Evolutionary conservation across 2,888 invertebrate genomes (phyloP).

Genomic region (Keiferia lycopersicella): DNA sequence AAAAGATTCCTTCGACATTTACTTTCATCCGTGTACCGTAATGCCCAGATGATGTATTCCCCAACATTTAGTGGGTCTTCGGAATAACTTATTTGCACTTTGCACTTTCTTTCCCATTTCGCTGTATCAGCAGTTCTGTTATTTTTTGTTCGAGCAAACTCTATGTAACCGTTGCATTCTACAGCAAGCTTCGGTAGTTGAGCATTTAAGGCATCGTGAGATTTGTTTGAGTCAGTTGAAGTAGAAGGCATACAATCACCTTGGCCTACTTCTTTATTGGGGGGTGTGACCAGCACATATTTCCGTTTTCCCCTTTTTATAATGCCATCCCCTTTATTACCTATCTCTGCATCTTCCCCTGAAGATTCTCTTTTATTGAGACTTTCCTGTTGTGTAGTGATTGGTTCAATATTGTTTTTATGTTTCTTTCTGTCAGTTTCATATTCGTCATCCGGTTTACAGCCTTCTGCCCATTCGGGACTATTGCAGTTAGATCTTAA

Average conservation of each 20-base stretch:
- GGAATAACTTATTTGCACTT: slow-evolving; percentile 83
- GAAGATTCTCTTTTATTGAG: slow-evolving; percentile 46
- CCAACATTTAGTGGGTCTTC: slow-evolving; percentile 74
- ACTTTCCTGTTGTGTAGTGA: slow-evolving; percentile 30
- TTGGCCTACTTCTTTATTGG: slow-evolving; percentile 68
- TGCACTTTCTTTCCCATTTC: slow-evolving; percentile 84
- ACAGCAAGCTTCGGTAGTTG: slow-evolving; percentile 70
- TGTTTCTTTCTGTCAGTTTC: slow-evolving; percentile 46
- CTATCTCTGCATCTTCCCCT: slow-evolving; percentile 46
- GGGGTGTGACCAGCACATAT: slow-evolving; percentile 60
- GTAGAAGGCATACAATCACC: slow-evolving; percentile 75
- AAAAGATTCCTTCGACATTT: slow-evolving; percentile 82
- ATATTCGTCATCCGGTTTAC: slow-evolving; percentile 53
- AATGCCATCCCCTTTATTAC: slow-evolving; percentile 61
- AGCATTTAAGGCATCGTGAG: slow-evolving; percentile 65
- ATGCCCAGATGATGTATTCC: slow-evolving; percentile 82
- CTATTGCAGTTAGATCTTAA: slow-evolving; percentile 57
- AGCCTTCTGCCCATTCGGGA: slow-evolving; percentile 72
- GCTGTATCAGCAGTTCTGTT: slow-evolving; percentile 62
- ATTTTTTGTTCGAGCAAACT: slow-evolving; percentile 67
- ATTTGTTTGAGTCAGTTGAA: slow-evolving; percentile 62
- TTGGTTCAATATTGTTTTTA: slow-evolving; percentile 39
- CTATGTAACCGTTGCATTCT: slow-evolving; percentile 73
- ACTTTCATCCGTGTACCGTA: slow-evolving; percentile 82
- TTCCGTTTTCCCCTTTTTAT: slow-evolving; percentile 51